phyloP scores from a whole-genome alignment of 2,113 vertebrate species.

The Actenoides hombroni region DNA sequence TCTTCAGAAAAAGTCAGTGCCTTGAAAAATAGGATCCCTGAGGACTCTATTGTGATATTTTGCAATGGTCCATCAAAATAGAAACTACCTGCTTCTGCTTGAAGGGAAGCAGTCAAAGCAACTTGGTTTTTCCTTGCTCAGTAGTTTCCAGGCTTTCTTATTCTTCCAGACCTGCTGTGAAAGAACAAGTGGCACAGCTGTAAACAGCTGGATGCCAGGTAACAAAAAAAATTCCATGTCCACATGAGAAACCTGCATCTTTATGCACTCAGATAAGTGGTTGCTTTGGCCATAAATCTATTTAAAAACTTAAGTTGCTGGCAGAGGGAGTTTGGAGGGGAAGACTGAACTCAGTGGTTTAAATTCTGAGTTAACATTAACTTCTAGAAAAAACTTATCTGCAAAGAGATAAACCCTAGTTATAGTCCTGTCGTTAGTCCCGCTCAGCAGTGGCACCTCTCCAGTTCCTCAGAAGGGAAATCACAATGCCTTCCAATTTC shows the following conservation, averaged over 20 bases:
- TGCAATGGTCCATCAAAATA: neutral
- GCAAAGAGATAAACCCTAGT: neutral
- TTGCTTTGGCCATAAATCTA: neutral
- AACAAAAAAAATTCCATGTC: neutral
- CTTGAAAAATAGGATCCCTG: neutral
- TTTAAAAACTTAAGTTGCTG: neutral
- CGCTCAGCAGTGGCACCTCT: conserved; percentile 6
- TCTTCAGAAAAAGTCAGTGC: neutral
- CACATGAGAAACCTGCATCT: neutral
- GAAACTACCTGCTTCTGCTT: neutral
- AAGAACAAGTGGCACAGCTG: neutral
- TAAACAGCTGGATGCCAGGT: neutral
- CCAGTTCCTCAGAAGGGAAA: conserved; percentile 55
- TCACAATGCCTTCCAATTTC: conserved; percentile 29
- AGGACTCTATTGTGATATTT: neutral
- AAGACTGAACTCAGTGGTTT: neutral
- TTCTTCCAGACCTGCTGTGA: neutral
- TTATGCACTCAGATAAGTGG: neutral
- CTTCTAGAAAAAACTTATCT: neutral
- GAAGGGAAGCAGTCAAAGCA: neutral
- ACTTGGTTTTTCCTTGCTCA: neutral
- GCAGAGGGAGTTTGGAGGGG: neutral
- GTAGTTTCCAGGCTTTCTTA: neutral
- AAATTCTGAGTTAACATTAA: neutral
- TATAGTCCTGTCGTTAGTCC: neutral